Conservation (phyloP, 1,140 invertebrate genomes). For the Drosophila watanabei region DNA sequence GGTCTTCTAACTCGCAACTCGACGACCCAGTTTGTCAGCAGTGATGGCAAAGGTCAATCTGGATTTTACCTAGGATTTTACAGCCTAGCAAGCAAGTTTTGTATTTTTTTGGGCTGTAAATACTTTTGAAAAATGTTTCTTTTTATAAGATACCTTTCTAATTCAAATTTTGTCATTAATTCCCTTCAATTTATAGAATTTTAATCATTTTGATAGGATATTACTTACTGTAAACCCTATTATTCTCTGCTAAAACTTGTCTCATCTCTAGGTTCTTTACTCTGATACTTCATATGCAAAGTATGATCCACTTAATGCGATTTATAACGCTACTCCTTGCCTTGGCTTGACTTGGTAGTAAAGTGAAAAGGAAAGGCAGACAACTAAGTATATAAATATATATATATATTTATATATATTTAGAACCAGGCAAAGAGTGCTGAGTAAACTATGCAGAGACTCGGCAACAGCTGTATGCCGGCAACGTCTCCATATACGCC, state of each 20-base stretch:
- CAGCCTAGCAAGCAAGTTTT: not conserved
- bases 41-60: constrained; percentile 16
- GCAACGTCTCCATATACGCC: constrained; percentile 54
- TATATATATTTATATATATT: constrained; percentile 56
- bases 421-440: constrained; percentile 43
- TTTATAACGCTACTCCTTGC: constrained; percentile 67
- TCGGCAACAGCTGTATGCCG: constrained; percentile 39
- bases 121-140: too few species aligned
- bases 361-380: not conserved
- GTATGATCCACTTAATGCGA: constrained; percentile 83
- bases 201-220: not conserved
- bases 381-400: constrained; percentile 26
- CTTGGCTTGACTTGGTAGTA: not conserved
- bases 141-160: not conserved
- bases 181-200: not conserved
- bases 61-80: not conserved
- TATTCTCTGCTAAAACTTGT: not conserved
- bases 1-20: constrained; percentile 3
- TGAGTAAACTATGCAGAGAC: constrained; percentile 49
- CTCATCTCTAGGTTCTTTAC: constrained; percentile 16
- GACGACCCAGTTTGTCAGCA: constrained; percentile 10
- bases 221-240: not conserved
- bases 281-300: constrained; percentile 77
- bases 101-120: not conserved
- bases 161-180: too few species aligned